Evolutionary conservation across 1,140 invertebrate genomes (phyloP), one percentile per base, ranked within the genome.

Genomic region (Zaprionus nigranus): DNA sequence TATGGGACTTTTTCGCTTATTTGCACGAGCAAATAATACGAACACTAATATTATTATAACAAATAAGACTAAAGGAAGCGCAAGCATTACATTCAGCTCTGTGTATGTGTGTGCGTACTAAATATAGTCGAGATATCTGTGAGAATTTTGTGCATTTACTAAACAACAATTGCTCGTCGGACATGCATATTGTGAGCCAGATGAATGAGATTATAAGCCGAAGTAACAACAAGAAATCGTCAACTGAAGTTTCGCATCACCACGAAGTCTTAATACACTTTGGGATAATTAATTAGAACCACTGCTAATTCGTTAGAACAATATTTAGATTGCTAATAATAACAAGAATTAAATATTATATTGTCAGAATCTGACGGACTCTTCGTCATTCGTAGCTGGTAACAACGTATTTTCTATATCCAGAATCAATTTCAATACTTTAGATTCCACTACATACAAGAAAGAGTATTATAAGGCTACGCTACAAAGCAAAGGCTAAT

Each of bases 21-120:
- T 71, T 73, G 17, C 68, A 61, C 57, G 17, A 78, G 58, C 68
- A 82, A 79, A 87, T 78, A 78, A 83, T 81, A 71, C 84, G 75
- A 73, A 83, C 70, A 69, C 84, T 81, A 81, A 81, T 90, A 88
- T 88, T 88, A 84, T 90, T 78, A 81, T 69, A 67, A 75, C 68
- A 88, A 88, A 85, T 74, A 88, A 68, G 71, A 51, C 30, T 57
- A 69, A 56, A 66, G 46, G 43, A 74, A 74, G 71, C 68, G 24
- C 28, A 30, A 57, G 38, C 53, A 46, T 30, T 53, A 54, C 24
- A 62, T 26, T 28, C 58, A 57, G 59, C 59, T 72, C 30, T 58
- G 59, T 66, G 54, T 62, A 43, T 56, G 30, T 56, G 34, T 77
- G 17, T 46, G 36, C 49, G n/a, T 54, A 54, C 77, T 62, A 53